phyloP scores from a whole-genome alignment of 1,140 invertebrate species.

The Mya arenaria region DNA sequence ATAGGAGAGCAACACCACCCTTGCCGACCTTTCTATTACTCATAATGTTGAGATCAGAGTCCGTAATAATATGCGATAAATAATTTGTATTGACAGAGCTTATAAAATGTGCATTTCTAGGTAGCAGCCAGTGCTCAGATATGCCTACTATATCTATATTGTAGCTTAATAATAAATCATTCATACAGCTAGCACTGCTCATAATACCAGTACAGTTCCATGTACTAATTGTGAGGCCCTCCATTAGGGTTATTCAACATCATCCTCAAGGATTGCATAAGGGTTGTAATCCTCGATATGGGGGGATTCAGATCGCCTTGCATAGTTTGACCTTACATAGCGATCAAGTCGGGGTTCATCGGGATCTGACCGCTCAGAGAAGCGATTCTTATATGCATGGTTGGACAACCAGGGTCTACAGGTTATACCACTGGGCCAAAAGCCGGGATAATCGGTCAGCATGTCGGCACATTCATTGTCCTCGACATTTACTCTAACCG shows the following conservation, averaged over 20 bases:
- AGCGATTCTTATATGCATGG: neutral
- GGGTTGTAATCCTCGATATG: neutral
- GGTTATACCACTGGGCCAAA: neutral
- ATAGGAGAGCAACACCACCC: neutral
- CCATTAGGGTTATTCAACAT: neutral
- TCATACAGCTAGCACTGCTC: neutral
- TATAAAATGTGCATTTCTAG: neutral
- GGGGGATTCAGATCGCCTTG: neutral
- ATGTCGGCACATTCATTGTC: neutral
- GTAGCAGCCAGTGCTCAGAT: neutral
- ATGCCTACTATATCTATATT: neutral
- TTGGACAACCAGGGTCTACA: neutral
- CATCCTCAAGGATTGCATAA: neutral
- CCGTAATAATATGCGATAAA: neutral
- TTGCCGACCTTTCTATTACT: neutral
- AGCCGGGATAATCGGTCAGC: neutral
- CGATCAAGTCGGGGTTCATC: neutral
- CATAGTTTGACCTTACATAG: neutral
- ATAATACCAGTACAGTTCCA: neutral
- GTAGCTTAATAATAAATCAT: neutral
- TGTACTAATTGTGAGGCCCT: neutral
- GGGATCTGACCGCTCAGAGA: neutral
- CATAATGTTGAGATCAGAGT: neutral
- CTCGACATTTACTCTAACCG: neutral
- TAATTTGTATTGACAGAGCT: neutral